phyloP scores from a whole-genome alignment of 2,888 invertebrate species.

The Eurytoma californica region DNA sequence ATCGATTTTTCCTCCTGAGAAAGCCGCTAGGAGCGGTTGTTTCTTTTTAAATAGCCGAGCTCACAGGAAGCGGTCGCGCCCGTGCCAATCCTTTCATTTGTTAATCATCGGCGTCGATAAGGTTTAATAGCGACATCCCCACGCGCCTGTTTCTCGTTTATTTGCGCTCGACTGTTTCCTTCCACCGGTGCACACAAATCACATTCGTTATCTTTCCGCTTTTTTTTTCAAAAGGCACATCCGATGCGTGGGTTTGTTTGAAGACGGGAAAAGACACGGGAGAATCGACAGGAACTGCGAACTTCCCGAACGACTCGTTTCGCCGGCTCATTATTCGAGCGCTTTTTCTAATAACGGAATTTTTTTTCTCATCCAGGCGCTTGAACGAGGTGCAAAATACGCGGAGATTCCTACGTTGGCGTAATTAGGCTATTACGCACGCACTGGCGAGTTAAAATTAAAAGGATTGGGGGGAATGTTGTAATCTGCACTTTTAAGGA shows the following conservation, averaged over 20 bases:
- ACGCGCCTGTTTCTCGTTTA: no score
- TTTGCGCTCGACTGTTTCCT: no score
- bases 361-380: neutral
- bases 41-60: neutral
- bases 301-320: conserved; percentile 1
- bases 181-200: no score
- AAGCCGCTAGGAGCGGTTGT: neutral
- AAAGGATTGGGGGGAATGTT: no score
- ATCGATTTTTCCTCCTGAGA: neutral
- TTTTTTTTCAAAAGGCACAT: neutral
- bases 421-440: neutral
- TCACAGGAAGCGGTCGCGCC: conserved; percentile 27
- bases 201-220: neutral
- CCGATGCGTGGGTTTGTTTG: neutral
- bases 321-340: neutral
- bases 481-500: no score
- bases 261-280: no score
- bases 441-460: no score
- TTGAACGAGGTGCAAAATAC: neutral
- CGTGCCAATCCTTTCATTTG: conserved; percentile 13
- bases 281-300: no score
- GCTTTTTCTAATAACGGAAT: conserved; percentile 27
- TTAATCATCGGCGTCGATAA: neutral
- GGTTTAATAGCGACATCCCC: conserved; percentile 8
- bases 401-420: neutral